These are phyloP conservation scores for Miltochrista miniata DNA, from an alignment of 2,888 invertebrate genomes.

Conservation along the genomic window DNA sequence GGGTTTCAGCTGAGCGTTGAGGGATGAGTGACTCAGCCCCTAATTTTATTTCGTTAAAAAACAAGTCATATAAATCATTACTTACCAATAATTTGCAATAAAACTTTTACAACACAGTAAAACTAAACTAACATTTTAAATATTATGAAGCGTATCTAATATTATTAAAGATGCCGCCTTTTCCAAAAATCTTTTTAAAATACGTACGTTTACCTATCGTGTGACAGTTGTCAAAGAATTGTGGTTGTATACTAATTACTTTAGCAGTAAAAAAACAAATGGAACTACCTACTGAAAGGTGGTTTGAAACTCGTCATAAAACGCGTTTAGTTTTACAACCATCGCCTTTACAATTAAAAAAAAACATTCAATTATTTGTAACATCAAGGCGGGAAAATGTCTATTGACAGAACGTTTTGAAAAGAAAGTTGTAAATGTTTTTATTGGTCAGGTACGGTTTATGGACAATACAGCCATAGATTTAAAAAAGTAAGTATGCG, in stretches of 20 bases:
- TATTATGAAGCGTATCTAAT: slow-evolving; percentile 24
- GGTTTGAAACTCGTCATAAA: slow-evolving; percentile 54
- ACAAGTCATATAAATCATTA: too few relatives aligned
- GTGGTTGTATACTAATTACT: slow-evolving; percentile 66
- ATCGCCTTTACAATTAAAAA: slow-evolving; percentile 46
- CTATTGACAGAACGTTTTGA: too few relatives aligned
- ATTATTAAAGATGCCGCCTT: slow-evolving; percentile 36
- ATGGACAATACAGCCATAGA: too few relatives aligned
- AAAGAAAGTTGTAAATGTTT: too few relatives aligned
- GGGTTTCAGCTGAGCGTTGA: too few relatives aligned
- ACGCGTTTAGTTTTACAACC: slow-evolving; percentile 47
- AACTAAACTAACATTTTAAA: slow-evolving; percentile 27
- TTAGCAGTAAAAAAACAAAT: slow-evolving; percentile 65
- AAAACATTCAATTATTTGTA: slow-evolving; percentile 36
- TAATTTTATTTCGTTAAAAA: too few relatives aligned
- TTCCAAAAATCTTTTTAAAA: slow-evolving; percentile 20
- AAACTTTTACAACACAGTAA: slow-evolving; percentile 21
- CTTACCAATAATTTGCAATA: slow-evolving; percentile 17
- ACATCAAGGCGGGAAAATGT: too few relatives aligned
- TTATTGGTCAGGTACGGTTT: too few relatives aligned
- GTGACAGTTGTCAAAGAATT: slow-evolving; percentile 28
- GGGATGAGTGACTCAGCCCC: too few relatives aligned
- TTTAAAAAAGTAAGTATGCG: too few relatives aligned
- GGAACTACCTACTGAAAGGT: slow-evolving; percentile 74
- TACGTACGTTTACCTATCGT: neutral